Percentiles rank a stretch among this genome's conserved stretches.
Evolutionary conservation across 2,797 vertebrate genomes (phyloP).

Genomic region (Austrolebias charrua): DNA sequence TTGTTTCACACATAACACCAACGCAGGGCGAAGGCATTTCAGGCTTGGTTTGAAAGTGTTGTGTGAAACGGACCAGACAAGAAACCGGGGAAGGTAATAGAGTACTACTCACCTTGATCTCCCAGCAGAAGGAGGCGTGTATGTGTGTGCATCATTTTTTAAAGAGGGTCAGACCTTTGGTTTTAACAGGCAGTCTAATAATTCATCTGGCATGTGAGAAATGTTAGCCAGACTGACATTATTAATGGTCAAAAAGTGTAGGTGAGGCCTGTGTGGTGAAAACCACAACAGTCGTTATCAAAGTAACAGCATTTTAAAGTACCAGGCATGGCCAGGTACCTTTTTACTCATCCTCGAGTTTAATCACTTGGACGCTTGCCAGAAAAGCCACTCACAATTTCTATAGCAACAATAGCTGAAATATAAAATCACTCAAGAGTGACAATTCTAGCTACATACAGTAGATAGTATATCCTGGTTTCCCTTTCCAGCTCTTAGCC

Average conservation of each 20-base stretch:
- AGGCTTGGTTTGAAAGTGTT: no score
- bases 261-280: conserved; percentile 37
- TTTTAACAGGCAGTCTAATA: conserved; percentile 62
- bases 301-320: conserved; percentile 62
- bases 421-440: conserved; percentile 31
- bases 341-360: conserved; percentile 69
- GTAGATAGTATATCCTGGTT: conserved; percentile 1
- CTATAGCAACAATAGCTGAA: conserved; percentile 36
- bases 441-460: conserved; percentile 24
- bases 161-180: conserved; percentile 51
- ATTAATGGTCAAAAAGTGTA: conserved; percentile 70
- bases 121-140: conserved; percentile 19
- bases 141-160: conserved; percentile 37
- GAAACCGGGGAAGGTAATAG: conserved; percentile 32
- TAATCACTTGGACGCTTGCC: conserved; percentile 55
- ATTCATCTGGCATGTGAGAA: conserved; percentile 47
- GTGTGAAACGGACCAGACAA: not conserved
- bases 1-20: no score
- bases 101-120: conserved; percentile 43
- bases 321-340: conserved; percentile 54
- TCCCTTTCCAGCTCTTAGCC: conserved; percentile 1
- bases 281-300: conserved; percentile 58
- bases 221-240: conserved; percentile 68
- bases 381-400: conserved; percentile 49
- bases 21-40: no score